Conservation (phyloP, 2,888 invertebrate species). For the Pyrochroa serraticornis region DNA sequence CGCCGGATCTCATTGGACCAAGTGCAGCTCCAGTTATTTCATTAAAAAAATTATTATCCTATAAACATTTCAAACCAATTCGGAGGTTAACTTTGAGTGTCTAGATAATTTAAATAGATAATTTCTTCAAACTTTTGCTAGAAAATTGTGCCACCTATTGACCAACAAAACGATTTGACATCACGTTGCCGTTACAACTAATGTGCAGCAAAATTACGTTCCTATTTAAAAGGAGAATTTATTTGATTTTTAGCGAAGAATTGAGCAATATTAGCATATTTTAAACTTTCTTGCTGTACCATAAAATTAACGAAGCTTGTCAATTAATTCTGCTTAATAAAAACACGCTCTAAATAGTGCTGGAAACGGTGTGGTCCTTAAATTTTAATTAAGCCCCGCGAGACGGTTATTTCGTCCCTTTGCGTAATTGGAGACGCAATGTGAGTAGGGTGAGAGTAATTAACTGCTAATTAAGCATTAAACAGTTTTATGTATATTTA, state of each 20-base stretch:
- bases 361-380: constrained; percentile 9
- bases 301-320: constrained; percentile 25
- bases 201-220: too few relatives aligned
- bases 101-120: too few relatives aligned
- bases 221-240: background rate
- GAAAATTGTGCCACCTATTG: too few relatives aligned
- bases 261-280: constrained; percentile 17
- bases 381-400: constrained; percentile 5
- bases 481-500: constrained; percentile 32
- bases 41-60: too few relatives aligned
- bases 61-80: too few relatives aligned
- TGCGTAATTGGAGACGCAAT: too few relatives aligned
- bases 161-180: too few relatives aligned
- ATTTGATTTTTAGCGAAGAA: background rate
- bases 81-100: too few relatives aligned
- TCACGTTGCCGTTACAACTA: too few relatives aligned
- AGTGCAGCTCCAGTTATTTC: too few relatives aligned
- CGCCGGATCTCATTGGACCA: too few relatives aligned
- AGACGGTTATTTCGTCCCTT: background rate
- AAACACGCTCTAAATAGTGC: constrained; percentile 23
- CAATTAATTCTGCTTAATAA: constrained; percentile 19
- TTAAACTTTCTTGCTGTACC: constrained; percentile 13
- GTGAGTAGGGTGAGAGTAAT: constrained; percentile 4
- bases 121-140: too few relatives aligned
- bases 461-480: constrained; percentile 28